Conservation (phyloP, 2,888 invertebrate species). For the Rhyacophila evoluta region DNA sequence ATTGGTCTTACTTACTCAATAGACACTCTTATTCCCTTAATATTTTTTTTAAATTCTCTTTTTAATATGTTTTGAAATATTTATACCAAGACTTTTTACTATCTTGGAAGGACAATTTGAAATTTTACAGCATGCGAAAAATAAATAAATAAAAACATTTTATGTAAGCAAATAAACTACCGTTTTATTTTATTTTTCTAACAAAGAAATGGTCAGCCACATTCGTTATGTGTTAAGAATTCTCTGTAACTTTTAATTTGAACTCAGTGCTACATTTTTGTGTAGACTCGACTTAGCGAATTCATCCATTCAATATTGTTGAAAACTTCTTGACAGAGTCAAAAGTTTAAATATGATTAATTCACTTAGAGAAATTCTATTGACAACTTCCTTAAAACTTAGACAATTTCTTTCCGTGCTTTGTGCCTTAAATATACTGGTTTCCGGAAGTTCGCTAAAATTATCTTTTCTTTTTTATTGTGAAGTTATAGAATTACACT, state of each 20-base stretch:
- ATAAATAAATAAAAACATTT: no score
- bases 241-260: neutral
- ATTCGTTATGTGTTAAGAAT: neutral
- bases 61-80: no score
- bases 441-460: neutral
- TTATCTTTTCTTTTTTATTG: neutral
- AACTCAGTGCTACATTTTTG: neutral
- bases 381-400: neutral
- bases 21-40: no score
- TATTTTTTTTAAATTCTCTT: no score
- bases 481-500: no score
- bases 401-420: neutral
- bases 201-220: no score
- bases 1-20: no score
- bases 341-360: slow-evolving; percentile 1
- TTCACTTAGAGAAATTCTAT: neutral
- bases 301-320: neutral
- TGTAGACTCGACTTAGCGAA: neutral
- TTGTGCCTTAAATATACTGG: neutral
- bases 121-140: no score
- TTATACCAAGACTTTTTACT: no score
- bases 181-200: no score
- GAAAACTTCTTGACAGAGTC: neutral
- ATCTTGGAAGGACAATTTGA: no score
- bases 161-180: no score